Base-by-base conservation (phyloP, 23 tunicate species). In the Ascidia mentula region DNA sequence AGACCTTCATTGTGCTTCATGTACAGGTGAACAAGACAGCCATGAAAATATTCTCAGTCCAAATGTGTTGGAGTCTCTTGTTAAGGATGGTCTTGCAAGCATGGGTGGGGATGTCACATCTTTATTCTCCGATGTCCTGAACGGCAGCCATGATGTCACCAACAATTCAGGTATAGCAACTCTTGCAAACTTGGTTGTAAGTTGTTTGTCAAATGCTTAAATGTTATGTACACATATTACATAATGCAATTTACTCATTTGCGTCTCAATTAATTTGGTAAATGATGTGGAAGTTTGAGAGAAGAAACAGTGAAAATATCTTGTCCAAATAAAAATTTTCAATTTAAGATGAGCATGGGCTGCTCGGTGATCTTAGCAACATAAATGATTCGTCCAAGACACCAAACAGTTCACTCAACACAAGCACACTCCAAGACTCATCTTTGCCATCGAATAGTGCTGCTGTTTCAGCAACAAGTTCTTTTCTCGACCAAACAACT, bases 11-110 rank as follows among this genome's bases (percentile, higher is more conserved):
- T 53, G 13, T 53, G 22, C 1, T 9, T 1, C 24, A 9, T 9
- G 22, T 80, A 13, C 18, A 80, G 95, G 90, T 37, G 87, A 73
- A 18, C 73, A 36, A 8, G 90, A 80, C 65, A 46, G 69, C 31
- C 97, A 91, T 78, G 90, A 77, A 65, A 80, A 75, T 71, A 85
- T 91, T 18, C 59, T 91, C 42, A 91, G 92, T 75, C 97, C 97
- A 6, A 87, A 88, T 37, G 90, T 82, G 0, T 60, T 92, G 46
- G 97, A 87, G 35, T 87, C 73, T 18, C 65, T 92, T 53, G 97
- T 92, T 13, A 46, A 72, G 12, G 89, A 87, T 69, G 92, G 97
- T 20, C 80, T 92, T 24, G 95, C 87, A 17, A 79, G 60, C 42
- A 90, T 90, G 34, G 97, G 83, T 37, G 91, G 87, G 31, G 97